These are phyloP conservation scores for Meleagris gallopavo DNA, from an alignment of 2,113 vertebrate species.

Conservation along the genomic window DNA sequence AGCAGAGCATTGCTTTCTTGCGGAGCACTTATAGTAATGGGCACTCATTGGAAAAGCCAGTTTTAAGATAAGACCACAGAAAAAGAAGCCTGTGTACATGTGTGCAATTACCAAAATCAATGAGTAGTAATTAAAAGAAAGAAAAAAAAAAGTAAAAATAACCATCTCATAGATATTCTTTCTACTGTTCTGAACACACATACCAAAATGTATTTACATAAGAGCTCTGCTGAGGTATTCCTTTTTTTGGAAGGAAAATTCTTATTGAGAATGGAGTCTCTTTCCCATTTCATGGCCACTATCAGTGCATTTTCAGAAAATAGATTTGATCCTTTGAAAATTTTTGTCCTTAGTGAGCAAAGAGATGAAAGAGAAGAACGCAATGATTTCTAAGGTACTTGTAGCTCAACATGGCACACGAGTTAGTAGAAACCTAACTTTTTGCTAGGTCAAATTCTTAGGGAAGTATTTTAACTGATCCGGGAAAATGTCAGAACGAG, in stretches of 20 bases:
- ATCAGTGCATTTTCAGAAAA: neutral
- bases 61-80: neutral
- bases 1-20: neutral
- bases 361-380: neutral
- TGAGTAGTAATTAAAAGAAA: constrained; percentile 34
- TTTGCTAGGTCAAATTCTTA: neutral
- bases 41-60: constrained; percentile 5
- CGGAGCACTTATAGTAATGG: neutral
- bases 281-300: neutral
- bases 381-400: neutral
- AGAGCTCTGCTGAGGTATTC: neutral
- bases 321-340: neutral
- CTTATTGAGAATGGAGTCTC: neutral
- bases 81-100: neutral
- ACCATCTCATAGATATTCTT: neutral
- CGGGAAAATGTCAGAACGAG: neutral
- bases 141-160: neutral
- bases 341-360: neutral
- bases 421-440: neutral
- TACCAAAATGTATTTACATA: neutral
- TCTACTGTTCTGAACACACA: neutral
- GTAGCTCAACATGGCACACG: neutral
- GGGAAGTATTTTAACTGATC: neutral
- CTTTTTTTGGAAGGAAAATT: neutral
- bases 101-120: constrained; percentile 14